A percentile compares a stretch with the other conserved stretches of the same genome.
Evolutionary conservation across 2,888 invertebrate genomes (phyloP).

Genomic region (Fragum whitleyi): DNA sequence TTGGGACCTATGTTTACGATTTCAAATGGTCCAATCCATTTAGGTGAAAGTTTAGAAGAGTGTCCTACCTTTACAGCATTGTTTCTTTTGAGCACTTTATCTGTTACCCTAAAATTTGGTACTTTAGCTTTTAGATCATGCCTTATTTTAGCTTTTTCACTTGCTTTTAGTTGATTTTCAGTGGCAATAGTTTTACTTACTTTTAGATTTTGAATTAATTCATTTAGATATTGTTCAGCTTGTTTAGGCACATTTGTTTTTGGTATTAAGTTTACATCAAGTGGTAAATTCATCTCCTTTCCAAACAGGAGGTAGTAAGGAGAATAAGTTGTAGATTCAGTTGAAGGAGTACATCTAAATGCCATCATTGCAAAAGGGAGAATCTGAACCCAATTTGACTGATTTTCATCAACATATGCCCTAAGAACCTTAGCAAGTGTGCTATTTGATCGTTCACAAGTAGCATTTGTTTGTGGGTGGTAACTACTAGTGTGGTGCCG

Average conservation of each 20-base stretch:
- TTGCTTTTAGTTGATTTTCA: slow-evolving; percentile 16
- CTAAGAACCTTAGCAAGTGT: slow-evolving; percentile 45
- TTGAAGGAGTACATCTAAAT: slow-evolving; percentile 22
- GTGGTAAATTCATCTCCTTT: slow-evolving; percentile 23
- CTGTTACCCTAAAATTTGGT: slow-evolving; percentile 10
- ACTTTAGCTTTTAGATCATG: slow-evolving; percentile 44
- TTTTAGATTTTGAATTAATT: slow-evolving; percentile 30
- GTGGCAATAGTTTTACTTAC: slow-evolving; percentile 31
- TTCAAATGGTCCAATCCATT: slow-evolving; percentile 43
- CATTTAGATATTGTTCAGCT: slow-evolving; percentile 28
- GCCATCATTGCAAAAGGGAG: slow-evolving; percentile 60
- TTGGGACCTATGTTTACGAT: slow-evolving; percentile 28
- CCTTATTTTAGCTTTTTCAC: slow-evolving; percentile 29
- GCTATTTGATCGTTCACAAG: slow-evolving; percentile 40
- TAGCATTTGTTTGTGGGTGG: slow-evolving; percentile 57
- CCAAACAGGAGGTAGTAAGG: slow-evolving; percentile 29
- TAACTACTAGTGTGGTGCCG: slow-evolving; percentile 48
- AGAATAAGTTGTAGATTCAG: slow-evolving; percentile 4
- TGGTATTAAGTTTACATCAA: slow-evolving; percentile 37
- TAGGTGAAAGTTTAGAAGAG: slow-evolving; percentile 39
- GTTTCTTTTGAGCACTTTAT: slow-evolving; percentile 31
- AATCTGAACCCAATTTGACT: slow-evolving; percentile 45
- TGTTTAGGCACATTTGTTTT: slow-evolving; percentile 24
- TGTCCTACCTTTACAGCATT: not conserved
- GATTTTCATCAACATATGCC: slow-evolving; percentile 43